Base-by-base conservation (phyloP, 2,888 invertebrate species). In the Acleris literana region DNA sequence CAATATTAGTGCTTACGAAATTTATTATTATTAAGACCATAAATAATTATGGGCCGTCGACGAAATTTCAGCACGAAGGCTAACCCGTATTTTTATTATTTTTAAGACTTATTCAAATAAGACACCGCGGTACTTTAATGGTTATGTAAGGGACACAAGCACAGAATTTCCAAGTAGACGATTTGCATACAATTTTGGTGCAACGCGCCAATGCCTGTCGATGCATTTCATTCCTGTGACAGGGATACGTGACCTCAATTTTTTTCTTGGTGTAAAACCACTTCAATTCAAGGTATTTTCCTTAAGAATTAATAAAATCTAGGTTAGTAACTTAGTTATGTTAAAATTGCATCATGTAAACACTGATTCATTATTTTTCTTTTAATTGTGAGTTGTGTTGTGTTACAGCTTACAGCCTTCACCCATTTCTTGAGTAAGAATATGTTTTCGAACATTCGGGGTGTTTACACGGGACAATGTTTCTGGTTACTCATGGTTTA, bases 161-260 rank as follows among this genome's bases (percentile, higher is more conserved):
- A 9, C 53, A 46, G 52, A 53, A 46, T 61, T 16, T 46, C 46
- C 61, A 61, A 46, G 61, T 18, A 22, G 11, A 11, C 9, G 17
- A 6, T 87, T 87, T 75, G 73, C 87, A 87, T 87, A 77, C 61
- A 43, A 20, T 76, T 86, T 82, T 85, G 87, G 87, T 69, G 70
- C 71, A 72, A 69, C 70, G 69, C 78, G 78, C 78, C 76, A 71
- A 73, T 73, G 69, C 70, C 75, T 74, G 70, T 68, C 71, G 68
- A 73, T 72, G 74, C 72, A 72, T 75, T 77, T 76, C 54, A 61
- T 54, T 46, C 69, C 73, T 75, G 73, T 75, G 69, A 66, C 70
- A 71, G 72, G 68, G 13, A 39, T 73, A 68, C 58, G 62, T 68
- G 57, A 66, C 61, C 65, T 61, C 29, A 52, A 57, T 66, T 65